Evolutionary conservation across 2,797 vertebrate species (phyloP).

Genomic region (Phyllotis vaccarum): DNA sequence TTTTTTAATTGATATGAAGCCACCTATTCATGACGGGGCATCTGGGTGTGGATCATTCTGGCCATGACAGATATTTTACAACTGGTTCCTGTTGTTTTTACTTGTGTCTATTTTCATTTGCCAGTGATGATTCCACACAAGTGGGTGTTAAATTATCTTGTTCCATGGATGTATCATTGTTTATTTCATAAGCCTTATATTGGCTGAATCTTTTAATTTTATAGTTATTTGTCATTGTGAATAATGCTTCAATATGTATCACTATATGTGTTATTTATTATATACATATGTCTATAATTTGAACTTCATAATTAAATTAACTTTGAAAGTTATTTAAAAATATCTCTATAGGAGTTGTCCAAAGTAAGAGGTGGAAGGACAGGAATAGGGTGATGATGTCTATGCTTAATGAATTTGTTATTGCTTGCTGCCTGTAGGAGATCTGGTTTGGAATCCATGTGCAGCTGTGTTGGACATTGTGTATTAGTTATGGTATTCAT

Average conservation of each 20-base stretch:
- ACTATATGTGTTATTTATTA: background rate
- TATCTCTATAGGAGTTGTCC: background rate
- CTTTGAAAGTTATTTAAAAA: background rate
- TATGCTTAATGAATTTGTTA: background rate
- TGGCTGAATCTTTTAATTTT: background rate
- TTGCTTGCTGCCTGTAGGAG: background rate
- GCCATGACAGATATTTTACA: background rate
- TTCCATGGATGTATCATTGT: background rate
- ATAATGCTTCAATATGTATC: background rate
- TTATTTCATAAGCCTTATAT: background rate
- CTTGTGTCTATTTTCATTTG: background rate
- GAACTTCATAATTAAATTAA: background rate
- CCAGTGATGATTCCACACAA: background rate
- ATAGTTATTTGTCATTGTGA: background rate
- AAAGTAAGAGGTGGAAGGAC: background rate
- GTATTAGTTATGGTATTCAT: rapidly evolving
- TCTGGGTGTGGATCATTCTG: rapidly evolving
- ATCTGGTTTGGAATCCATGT: background rate
- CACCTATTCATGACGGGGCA: background rate
- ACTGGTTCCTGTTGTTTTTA: background rate
- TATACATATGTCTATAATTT: background rate
- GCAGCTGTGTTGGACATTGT: background rate
- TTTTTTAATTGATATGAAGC: background rate
- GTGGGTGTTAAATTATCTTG: background rate
- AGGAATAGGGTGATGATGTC: no score